phyloP scores from a whole-genome alignment of 2,797 vertebrate genomes.

The Rhinogobio ventralis region DNA sequence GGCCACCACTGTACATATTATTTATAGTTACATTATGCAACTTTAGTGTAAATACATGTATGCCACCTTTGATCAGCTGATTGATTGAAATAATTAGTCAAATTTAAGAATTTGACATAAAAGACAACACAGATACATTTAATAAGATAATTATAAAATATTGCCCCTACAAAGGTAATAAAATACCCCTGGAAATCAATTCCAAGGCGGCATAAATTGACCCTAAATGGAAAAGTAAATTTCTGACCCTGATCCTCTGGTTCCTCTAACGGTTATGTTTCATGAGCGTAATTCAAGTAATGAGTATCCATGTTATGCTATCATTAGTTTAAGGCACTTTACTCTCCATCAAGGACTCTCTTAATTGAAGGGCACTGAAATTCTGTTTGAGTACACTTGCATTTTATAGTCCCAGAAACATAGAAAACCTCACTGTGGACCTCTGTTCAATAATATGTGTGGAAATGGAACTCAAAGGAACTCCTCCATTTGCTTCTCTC shows the following conservation, averaged over 20 bases:
- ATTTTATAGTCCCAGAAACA: background rate
- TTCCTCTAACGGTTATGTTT: no score
- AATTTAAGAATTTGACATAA: no score
- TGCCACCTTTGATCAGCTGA: no score
- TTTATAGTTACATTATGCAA: no score
- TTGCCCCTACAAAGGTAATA: background rate
- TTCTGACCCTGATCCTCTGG: background rate
- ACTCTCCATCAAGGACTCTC: background rate
- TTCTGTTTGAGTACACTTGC: background rate
- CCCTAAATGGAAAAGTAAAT: background rate
- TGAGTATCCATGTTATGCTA: background rate
- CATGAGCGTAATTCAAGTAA: background rate
- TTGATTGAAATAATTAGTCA: no score
- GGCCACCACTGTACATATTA: no score
- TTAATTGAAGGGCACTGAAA: background rate
- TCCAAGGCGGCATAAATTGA: background rate
- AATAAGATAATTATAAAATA: background rate
- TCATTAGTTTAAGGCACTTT: background rate
- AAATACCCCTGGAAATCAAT: background rate
- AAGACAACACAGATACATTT: background rate
- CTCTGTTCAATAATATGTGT: conserved; percentile 5
- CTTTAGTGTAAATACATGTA: no score
- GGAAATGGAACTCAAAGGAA: conserved; percentile 2
- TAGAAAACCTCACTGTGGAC: background rate
- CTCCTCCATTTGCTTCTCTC: background rate